These are phyloP conservation scores for Matsumyia berberina DNA, from an alignment of 2,888 invertebrate species.

Conservation along the genomic window DNA sequence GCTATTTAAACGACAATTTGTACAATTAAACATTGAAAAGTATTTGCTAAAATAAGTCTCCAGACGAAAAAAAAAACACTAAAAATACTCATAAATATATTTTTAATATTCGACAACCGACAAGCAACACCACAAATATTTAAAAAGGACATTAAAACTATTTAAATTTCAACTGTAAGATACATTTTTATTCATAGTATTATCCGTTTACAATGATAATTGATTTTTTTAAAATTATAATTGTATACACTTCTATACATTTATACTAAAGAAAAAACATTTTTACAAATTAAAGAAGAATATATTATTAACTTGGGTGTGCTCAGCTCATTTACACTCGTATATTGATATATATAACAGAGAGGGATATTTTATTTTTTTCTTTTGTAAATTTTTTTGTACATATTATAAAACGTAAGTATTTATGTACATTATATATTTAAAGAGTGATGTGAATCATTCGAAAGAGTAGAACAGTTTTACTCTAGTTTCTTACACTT, in stretches of 20 bases:
- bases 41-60: background rate
- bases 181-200: conserved; percentile 55
- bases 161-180: conserved; percentile 56
- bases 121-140: conserved; percentile 38
- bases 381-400: conserved; percentile 42
- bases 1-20: conserved; percentile 7
- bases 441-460: background rate
- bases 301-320: conserved; percentile 22
- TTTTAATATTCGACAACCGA: conserved; percentile 67
- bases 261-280: conserved; percentile 40
- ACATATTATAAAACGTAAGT: conserved; percentile 27
- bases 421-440: no score
- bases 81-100: conserved; percentile 52
- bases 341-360: conserved; percentile 8
- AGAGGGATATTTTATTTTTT: conserved; percentile 40
- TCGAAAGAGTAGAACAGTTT: conserved; percentile 36
- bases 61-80: conserved; percentile 16
- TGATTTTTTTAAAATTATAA: conserved; percentile 33
- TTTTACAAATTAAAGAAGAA: conserved; percentile 1
- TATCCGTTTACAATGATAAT: conserved; percentile 52
- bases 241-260: conserved; percentile 62
- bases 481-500: conserved; percentile 71
- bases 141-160: conserved; percentile 17
- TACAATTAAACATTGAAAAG: conserved; percentile 15
- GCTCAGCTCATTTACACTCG: conserved; percentile 15